Base-by-base conservation (phyloP, 2,797 vertebrate species). In the Enteromius mattozi region DNA sequence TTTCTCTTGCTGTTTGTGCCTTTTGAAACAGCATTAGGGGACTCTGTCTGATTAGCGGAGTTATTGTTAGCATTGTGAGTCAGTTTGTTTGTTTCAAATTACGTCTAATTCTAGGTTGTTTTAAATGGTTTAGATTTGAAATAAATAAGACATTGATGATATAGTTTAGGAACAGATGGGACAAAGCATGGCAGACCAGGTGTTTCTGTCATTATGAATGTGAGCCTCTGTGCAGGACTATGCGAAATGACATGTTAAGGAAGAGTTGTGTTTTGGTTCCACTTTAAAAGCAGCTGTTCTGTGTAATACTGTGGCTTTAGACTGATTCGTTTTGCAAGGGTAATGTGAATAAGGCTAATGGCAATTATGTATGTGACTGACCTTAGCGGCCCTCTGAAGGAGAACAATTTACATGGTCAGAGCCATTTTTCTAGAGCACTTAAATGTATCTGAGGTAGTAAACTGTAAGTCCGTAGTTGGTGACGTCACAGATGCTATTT, bases 321-420 rank as follows among this genome's bases (percentile, higher is more conserved):
- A 33, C 49, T 35, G 80, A 78, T 87, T 86, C 75, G 75, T 83
- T 89, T 85, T 88, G 71, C 76, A 86, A 54, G 33, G 88, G 80
- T 85, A 71, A 81, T 86, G 85, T 81, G 37, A 82, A 86, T 85
- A 90, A 78, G 27, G 30, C 82, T 86, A 88, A 88, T 87, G 61
- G 68, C 82, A 86, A 88, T 86, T 88, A 86, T 81, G 40, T 81
- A 49, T 78, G 85, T 82, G 59, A 74, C 59, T 9, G 8, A 86
- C 86, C 86, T 87, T 84, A 79, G 75, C 51, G 78, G 80, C 78
- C 78, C 54, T 81, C 72, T 69, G 54, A 30, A 82, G 81, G 82
- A 79, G 59, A 86, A 83, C 59, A 66, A 35, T 85, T 82, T 77
- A 78, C 59, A 69, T 77, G 49, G 37, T 79, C 63, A 75, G 74